phyloP scores from a whole-genome alignment of 2,113 vertebrate genomes.

The Dolichotis patagonum region DNA sequence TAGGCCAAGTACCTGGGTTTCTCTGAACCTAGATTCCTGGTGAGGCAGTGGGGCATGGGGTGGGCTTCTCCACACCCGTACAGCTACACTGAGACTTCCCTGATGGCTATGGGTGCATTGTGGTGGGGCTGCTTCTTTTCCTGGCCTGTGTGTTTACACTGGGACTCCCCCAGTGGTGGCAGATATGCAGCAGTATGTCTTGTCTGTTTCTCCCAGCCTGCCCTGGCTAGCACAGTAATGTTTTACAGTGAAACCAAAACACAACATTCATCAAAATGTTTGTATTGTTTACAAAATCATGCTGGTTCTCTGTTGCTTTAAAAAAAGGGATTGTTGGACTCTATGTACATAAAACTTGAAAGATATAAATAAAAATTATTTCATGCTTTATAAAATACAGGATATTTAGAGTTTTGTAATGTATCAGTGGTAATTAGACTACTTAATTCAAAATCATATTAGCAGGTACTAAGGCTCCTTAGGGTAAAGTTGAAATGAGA shows the following conservation, averaged over 20 bases:
- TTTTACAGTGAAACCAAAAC: slow-evolving; percentile 3
- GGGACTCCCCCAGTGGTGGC: too few species aligned
- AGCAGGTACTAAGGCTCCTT: background rate
- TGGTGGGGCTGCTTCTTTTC: too few species aligned
- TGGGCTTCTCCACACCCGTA: too few species aligned
- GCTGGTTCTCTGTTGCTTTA: slow-evolving; percentile 47
- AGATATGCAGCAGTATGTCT: too few species aligned
- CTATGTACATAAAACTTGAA: slow-evolving; percentile 37
- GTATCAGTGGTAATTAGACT: background rate
- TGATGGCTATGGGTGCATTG: too few species aligned
- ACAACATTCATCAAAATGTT: background rate
- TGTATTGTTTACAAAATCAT: slow-evolving; percentile 41
- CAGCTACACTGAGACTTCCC: too few species aligned
- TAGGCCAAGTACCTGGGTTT: too few species aligned
- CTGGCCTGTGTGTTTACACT: too few species aligned
- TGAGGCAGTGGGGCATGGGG: too few species aligned
- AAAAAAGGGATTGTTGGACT: slow-evolving; percentile 27
- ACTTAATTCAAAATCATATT: background rate
- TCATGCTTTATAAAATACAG: slow-evolving; percentile 49
- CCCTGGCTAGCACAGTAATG: background rate
- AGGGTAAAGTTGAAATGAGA: background rate
- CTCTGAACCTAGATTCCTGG: too few species aligned
- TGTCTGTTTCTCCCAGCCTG: too few species aligned
- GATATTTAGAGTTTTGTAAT: slow-evolving; percentile 50
- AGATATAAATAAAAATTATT: slow-evolving; percentile 49